Percentiles rank a stretch among this genome's conserved stretches.
Conservation (phyloP, 1,140 invertebrate species). For the Leptinotarsa defecta region DNA sequence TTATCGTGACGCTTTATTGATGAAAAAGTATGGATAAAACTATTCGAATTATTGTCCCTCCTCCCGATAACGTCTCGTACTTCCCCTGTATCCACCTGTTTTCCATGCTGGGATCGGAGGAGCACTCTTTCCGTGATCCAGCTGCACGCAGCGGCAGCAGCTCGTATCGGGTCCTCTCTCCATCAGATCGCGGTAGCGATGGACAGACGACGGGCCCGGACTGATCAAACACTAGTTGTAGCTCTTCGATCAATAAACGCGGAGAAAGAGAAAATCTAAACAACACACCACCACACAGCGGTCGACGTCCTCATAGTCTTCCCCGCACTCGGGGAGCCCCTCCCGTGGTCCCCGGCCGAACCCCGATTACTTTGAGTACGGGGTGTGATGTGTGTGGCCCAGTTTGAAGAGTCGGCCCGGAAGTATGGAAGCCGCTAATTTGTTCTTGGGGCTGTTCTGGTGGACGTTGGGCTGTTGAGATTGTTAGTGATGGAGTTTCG, state of each 20-base stretch:
- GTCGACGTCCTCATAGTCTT: conserved; percentile 25
- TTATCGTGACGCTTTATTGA: no score
- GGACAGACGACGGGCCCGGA: conserved; percentile 24
- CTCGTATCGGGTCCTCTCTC: conserved; percentile 8
- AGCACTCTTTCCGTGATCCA: not conserved
- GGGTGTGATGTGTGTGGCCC: not conserved
- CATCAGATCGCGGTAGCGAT: conserved; percentile 24
- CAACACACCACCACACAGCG: conserved; percentile 29
- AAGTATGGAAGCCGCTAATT: not conserved
- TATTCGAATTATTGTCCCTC: no score
- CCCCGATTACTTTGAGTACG: not conserved
- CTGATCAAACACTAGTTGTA: conserved; percentile 31
- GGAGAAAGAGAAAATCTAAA: conserved; percentile 27
- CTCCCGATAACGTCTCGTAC: not conserved
- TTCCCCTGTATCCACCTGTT: not conserved
- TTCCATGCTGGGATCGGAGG: not conserved
- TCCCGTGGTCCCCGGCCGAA: not conserved
- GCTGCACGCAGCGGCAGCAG: not conserved
- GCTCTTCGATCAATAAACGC: conserved; percentile 29
- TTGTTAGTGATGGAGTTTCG: no score
- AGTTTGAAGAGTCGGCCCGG: not conserved
- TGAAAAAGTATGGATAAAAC: no score
- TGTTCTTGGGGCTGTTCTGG: not conserved
- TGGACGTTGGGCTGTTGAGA: no score
- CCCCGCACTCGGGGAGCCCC: not conserved